These are phyloP conservation scores for Bombus picipes DNA, from an alignment of 1,140 invertebrate species.

Conservation along the genomic window DNA sequence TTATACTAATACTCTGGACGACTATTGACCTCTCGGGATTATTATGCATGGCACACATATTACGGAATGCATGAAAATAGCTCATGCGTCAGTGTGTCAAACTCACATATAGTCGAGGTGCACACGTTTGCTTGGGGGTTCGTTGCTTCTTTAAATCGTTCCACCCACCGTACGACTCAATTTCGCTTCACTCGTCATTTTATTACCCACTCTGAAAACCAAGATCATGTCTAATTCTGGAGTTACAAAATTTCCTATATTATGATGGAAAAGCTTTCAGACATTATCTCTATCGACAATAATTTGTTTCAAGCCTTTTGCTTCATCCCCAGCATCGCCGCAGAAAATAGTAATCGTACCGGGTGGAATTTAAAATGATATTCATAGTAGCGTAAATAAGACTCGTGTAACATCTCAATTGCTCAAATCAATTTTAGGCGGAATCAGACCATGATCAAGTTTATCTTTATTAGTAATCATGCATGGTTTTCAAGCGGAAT, in stretches of 20 bases:
- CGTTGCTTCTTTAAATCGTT: conserved; percentile 54
- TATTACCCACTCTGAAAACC: background rate
- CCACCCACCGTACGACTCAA: background rate
- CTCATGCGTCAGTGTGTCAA: conserved; percentile 63
- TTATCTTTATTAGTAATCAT: background rate
- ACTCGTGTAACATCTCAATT: background rate
- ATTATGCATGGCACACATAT: conserved; percentile 61
- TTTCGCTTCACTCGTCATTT: background rate
- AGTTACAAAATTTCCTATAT: background rate
- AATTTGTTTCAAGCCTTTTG: too few relatives aligned
- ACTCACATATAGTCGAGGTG: background rate
- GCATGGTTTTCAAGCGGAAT: background rate
- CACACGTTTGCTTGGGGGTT: conserved; percentile 26
- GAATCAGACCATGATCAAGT: background rate
- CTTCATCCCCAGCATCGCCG: background rate
- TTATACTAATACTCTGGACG: conserved; percentile 38
- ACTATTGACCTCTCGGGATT: conserved; percentile 66
- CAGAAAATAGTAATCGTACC: background rate
- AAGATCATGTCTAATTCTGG: too few relatives aligned
- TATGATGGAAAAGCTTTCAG: background rate
- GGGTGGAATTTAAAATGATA: background rate
- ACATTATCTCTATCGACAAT: background rate
- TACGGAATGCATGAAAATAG: conserved; percentile 70
- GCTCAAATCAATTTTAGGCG: background rate
- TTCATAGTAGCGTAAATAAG: background rate